Evolutionary conservation across 2,888 invertebrate species (phyloP).

Genomic region (Drosophila ochracea): DNA sequence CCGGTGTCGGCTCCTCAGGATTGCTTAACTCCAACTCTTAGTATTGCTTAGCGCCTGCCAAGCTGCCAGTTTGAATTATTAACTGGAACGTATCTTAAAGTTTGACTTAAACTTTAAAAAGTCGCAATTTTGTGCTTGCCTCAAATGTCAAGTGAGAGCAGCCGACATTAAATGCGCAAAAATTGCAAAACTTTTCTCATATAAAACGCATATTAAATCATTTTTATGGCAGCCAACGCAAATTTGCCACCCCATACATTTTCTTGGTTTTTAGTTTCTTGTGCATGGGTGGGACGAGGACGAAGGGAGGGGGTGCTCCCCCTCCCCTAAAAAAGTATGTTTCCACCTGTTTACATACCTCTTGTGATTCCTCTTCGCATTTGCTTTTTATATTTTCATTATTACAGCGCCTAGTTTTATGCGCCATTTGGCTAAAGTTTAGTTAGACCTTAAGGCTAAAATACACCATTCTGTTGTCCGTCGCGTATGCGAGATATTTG

Average conservation of each 20-base stretch:
- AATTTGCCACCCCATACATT: slow-evolving; percentile 48
- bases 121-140: slow-evolving; percentile 15
- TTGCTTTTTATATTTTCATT: slow-evolving; percentile 46
- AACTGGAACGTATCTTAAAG: slow-evolving; percentile 36
- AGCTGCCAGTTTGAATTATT: slow-evolving; percentile 46
- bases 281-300: not conserved
- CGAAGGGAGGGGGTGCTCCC: not conserved
- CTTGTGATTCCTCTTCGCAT: slow-evolving; percentile 6
- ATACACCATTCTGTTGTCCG: slow-evolving; percentile 18
- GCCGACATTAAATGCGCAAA: slow-evolving; percentile 69
- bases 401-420: slow-evolving; percentile 49
- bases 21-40: slow-evolving; percentile 15
- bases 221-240: slow-evolving; percentile 72
- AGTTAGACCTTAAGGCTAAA: slow-evolving; percentile 21
- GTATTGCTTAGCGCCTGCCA: slow-evolving; percentile 22
- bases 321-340: slow-evolving; percentile 23
- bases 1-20: slow-evolving; percentile 22
- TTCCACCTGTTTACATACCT: slow-evolving; percentile 54
- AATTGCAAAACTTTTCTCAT: slow-evolving; percentile 81
- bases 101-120: slow-evolving; percentile 12
- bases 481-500: too few relatives aligned
- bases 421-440: slow-evolving; percentile 33
- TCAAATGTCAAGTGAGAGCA: slow-evolving; percentile 69
- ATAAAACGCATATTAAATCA: slow-evolving; percentile 79
- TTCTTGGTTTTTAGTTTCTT: slow-evolving; percentile 56